Evolutionary conservation across 2,888 invertebrate genomes (phyloP).

Genomic region (Xanthia togata): DNA sequence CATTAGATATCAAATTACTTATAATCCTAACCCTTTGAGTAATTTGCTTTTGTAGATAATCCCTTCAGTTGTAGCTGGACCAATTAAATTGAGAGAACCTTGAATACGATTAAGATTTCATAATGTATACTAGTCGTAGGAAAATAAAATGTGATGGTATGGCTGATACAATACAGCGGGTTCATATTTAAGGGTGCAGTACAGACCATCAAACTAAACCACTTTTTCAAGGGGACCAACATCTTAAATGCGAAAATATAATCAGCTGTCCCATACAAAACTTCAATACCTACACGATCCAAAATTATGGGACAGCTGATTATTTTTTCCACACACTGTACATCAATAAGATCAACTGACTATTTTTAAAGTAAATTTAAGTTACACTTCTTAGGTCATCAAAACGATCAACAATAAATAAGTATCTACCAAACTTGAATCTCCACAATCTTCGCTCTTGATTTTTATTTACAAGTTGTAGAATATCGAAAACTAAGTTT

Average conservation of each 20-base stretch:
- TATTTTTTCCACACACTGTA: background rate
- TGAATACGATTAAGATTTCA: background rate
- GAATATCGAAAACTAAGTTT: constrained; percentile 29
- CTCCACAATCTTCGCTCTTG: background rate
- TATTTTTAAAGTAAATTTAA: background rate
- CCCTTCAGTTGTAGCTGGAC: background rate
- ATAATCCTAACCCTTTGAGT: background rate
- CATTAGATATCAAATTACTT: too few species aligned
- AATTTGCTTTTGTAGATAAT: background rate
- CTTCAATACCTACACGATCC: background rate
- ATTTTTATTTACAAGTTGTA: constrained; percentile 32
- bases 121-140: background rate
- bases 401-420: constrained; percentile 1
- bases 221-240: background rate
- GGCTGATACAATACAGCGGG: background rate
- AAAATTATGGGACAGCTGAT: background rate
- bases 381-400: background rate
- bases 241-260: background rate
- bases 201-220: background rate
- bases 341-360: background rate
- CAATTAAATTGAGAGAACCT: background rate
- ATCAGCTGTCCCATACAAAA: background rate
- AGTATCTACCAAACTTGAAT: constrained; percentile 15
- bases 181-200: background rate
- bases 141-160: background rate